Base-by-base conservation (phyloP, 2,113 vertebrate species). In the Synchiropus splendidus region DNA sequence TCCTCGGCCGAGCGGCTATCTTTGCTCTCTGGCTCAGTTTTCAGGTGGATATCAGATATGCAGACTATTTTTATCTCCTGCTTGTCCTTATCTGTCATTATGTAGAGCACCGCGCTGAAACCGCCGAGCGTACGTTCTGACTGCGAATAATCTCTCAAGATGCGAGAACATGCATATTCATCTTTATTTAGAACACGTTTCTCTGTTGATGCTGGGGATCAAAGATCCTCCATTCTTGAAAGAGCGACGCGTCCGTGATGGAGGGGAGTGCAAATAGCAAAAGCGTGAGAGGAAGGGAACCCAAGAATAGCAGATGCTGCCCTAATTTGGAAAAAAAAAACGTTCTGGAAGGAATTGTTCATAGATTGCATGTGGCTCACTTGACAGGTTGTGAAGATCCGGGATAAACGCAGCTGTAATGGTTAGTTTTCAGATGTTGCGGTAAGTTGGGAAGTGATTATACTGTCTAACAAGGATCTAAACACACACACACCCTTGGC, bases 151-250 rank as follows among this genome's bases (percentile, higher is more conserved):
- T 51, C 52, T 48, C 65, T 21, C 58, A 61, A 56, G 54, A 58
- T 42, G 37, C 56, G 44, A 36, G 38, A 47, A 39, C 42, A 62
- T 70, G 67, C 65, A 67, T 71, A 81, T 75, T 69, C n/a, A 5
- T 15, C 56, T 64, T 64, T 58, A 64, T 65, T 63, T 66, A 63
- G 53, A 57, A 37, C 52, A 47, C 51, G 39, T 62, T 58, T 58
- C 44, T 56, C 45, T 6, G 27, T 15, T 70, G 62, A 27, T 27
- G 64, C 56, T 41, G 32, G 9, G 59, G 53, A 75, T 78, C 69
- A 77, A 70, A 75, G 69, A 40, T 33, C 2, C 37, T 40, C 6
- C 18, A 54, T 60, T 58, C 52, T 72, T 58, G 69, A 79, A 73
- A 75, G 68, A 55, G 59, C 12, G 39, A 35, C 2, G 18, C 27